Percentiles rank a stretch among this genome's conserved stretches.
Evolutionary conservation across 2,797 vertebrate species (phyloP).

Genomic region (Glossophaga mutica): DNA sequence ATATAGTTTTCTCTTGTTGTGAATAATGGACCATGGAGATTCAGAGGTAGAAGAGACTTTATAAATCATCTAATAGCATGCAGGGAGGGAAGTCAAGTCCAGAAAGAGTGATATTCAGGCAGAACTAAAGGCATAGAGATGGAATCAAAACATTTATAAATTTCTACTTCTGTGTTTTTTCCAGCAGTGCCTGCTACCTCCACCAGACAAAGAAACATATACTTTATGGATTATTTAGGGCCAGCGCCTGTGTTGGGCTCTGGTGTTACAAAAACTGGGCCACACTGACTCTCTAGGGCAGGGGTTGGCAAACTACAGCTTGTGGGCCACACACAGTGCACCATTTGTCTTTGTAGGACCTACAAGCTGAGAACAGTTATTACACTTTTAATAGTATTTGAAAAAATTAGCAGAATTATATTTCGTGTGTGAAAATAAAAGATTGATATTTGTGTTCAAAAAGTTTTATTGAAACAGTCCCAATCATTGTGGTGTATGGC

Average conservation of each 20-base stretch:
- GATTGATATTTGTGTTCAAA: neutral
- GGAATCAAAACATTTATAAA: neutral
- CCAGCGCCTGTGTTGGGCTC: neutral
- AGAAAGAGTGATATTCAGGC: neutral
- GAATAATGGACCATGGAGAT: neutral
- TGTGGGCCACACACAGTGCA: too few species aligned
- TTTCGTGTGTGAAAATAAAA: neutral
- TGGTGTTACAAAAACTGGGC: neutral
- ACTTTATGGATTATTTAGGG: too few species aligned
- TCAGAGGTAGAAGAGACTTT: neutral
- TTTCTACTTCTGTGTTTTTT: neutral
- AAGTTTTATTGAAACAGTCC: neutral
- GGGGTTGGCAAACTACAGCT: neutral
- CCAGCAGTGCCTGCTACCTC: neutral
- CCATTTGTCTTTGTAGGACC: neutral
- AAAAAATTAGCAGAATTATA: neutral
- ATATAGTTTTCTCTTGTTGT: neutral
- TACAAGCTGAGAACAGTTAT: neutral
- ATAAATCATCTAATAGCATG: neutral
- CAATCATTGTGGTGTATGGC: neutral
- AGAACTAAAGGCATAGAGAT: neutral
- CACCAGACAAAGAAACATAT: accelerated
- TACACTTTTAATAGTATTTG: neutral
- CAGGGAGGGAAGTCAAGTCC: too few species aligned
- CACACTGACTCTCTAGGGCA: neutral